Conservation (phyloP, 2,888 invertebrate genomes). For the Orchesellides sinensis region DNA sequence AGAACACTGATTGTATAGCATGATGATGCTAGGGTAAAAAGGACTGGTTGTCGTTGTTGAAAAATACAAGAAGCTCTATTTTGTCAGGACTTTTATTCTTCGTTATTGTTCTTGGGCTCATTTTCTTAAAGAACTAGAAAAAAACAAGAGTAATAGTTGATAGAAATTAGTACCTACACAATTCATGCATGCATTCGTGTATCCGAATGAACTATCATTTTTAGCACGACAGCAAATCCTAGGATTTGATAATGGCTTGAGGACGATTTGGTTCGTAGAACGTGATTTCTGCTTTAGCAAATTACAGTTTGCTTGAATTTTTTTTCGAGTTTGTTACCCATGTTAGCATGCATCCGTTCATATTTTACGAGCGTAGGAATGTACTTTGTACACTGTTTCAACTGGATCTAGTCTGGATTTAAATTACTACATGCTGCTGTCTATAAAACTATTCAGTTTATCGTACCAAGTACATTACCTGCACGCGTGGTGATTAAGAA, state of each 20-base stretch:
- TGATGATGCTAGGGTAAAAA: too few relatives aligned
- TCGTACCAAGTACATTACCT: conserved; percentile 32
- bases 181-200: conserved; percentile 20
- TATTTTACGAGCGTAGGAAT: background rate
- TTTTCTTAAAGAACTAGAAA: background rate
- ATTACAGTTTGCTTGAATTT: conserved; percentile 43
- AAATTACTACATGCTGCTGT: conserved; percentile 29
- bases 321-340: too few relatives aligned
- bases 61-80: conserved; percentile 24
- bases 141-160: background rate
- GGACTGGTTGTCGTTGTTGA: conserved; percentile 3
- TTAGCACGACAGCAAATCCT: conserved; percentile 18
- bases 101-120: background rate
- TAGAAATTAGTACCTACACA: conserved; percentile 19
- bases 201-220: background rate
- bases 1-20: background rate
- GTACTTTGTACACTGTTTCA: background rate
- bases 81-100: conserved; percentile 22
- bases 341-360: background rate
- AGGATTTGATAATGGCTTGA: conserved; percentile 44
- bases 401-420: background rate
- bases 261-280: conserved; percentile 47
- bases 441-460: conserved; percentile 2
- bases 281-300: conserved; percentile 49
- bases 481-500: conserved; percentile 31